These are phyloP conservation scores for Phasianus colchicus DNA, from an alignment of 2,113 vertebrate genomes.

Conservation along the genomic window DNA sequence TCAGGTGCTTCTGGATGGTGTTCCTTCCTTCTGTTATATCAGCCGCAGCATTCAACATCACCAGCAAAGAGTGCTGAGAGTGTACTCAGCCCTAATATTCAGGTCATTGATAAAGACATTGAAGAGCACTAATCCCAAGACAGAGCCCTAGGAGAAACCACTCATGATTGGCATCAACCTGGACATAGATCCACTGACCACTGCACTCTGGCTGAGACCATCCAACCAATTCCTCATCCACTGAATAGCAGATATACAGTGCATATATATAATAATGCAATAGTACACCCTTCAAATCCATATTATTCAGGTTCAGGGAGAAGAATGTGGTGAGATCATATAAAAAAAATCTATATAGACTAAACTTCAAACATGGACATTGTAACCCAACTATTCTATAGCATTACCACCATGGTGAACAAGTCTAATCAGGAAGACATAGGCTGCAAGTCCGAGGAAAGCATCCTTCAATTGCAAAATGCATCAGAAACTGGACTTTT, in stretches of 20 bases:
- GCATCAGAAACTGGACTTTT: accelerated
- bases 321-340: background rate
- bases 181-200: background rate
- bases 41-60: background rate
- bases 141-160: background rate
- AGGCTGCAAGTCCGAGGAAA: background rate
- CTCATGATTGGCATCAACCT: background rate
- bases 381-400: too few species aligned
- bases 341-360: too few species aligned
- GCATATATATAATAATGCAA: too few species aligned
- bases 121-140: background rate
- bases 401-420: background rate
- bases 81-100: background rate
- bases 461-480: background rate
- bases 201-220: background rate
- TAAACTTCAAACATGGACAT: background rate
- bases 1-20: background rate
- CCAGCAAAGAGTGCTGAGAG: background rate
- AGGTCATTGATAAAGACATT: background rate
- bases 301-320: background rate
- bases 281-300: background rate
- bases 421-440: background rate
- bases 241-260: too few species aligned
- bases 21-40: background rate
- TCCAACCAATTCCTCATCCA: background rate